Conservation (phyloP, 2,888 invertebrate species). For the Thymelicus sylvestris region DNA sequence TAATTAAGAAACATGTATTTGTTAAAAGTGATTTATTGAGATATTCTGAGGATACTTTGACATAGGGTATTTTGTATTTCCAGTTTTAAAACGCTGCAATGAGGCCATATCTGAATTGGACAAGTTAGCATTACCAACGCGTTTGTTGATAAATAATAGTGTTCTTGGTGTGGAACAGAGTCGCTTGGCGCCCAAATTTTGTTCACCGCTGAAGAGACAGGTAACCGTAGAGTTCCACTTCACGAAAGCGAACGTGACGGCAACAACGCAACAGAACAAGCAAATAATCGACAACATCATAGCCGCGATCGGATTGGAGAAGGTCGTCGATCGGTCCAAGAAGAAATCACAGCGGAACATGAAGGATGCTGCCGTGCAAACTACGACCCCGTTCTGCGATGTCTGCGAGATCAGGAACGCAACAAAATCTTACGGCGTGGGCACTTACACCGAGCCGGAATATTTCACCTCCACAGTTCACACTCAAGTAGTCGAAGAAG, state of each 20-base stretch:
- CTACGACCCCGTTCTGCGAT: constrained; percentile 68
- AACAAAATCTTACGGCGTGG: constrained; percentile 51
- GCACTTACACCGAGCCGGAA: constrained; percentile 60
- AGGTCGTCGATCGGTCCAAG: constrained; percentile 62
- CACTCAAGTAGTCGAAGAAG: constrained; percentile 76
- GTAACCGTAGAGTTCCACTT: constrained; percentile 66
- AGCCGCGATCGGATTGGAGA: constrained; percentile 63
- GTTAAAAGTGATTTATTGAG: constrained; percentile 12
- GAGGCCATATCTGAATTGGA: constrained; percentile 63
- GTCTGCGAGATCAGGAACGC: constrained; percentile 72
- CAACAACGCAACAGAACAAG: constrained; percentile 64
- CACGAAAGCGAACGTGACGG: constrained; percentile 55
- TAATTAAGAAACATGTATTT: not conserved
- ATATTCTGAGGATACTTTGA: constrained; percentile 25
- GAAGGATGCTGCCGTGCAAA: constrained; percentile 73
- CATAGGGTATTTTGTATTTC: constrained; percentile 59
- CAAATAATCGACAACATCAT: constrained; percentile 71
- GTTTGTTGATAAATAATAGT: constrained; percentile 62
- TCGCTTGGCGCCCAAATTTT: constrained; percentile 60
- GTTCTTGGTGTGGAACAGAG: constrained; percentile 57
- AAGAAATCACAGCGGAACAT: constrained; percentile 59
- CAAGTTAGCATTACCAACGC: constrained; percentile 65
- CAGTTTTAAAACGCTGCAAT: constrained; percentile 76
- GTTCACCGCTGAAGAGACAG: constrained; percentile 76
- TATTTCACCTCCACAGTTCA: constrained; percentile 65